Conservation (phyloP, 2,888 invertebrate genomes). For the Myathropa florea region DNA sequence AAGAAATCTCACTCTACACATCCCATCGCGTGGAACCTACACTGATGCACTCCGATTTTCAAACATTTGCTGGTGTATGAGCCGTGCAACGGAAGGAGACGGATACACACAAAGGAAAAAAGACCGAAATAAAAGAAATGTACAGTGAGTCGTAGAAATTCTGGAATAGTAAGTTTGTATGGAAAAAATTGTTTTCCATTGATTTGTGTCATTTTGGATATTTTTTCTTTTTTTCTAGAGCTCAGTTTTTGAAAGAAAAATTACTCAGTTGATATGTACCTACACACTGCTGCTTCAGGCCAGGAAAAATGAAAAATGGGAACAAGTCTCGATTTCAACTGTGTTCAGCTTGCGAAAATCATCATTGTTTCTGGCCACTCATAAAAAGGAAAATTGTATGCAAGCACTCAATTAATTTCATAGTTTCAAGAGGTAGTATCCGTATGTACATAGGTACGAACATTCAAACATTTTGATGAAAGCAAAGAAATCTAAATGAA, state of each 20-base stretch:
- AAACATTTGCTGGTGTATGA: background rate
- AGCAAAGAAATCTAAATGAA: no score
- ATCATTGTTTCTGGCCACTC: background rate
- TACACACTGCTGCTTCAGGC: no score
- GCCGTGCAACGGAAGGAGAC: background rate
- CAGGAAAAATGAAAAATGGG: no score
- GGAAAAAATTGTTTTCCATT: background rate
- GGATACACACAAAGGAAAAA: background rate
- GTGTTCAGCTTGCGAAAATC: no score
- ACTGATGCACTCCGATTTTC: background rate
- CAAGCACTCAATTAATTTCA: background rate
- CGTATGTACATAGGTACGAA: no score
- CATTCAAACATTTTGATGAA: no score
- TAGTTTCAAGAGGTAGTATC: background rate
- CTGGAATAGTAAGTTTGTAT: background rate
- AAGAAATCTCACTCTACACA: slow-evolving; percentile 13
- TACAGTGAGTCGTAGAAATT: slow-evolving; percentile 20
- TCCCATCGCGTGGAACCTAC: background rate
- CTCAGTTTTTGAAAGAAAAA: background rate
- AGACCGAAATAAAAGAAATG: background rate
- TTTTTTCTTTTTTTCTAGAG: background rate
- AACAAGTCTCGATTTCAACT: background rate
- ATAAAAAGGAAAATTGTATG: background rate
- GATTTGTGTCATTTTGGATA: no score
- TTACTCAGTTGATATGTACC: no score